Conservation (phyloP, 2,113 vertebrate genomes). For the Brachyhypopomus gauderio region DNA sequence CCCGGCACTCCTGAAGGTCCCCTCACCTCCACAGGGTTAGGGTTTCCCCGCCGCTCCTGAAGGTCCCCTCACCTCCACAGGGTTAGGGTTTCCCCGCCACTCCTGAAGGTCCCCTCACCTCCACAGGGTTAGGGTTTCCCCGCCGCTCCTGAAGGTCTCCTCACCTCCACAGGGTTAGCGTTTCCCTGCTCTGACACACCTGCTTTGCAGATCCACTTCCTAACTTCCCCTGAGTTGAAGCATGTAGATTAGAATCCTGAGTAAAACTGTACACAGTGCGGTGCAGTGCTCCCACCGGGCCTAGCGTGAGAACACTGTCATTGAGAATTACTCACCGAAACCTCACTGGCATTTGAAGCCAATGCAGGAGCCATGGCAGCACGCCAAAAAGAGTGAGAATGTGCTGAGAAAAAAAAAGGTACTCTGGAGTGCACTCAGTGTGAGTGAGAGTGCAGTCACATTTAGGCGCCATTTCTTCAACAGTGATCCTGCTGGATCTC, state of each 20-base stretch:
- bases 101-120: background rate
- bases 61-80: background rate
- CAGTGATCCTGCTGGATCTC: conserved; percentile 40
- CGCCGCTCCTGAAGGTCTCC: background rate
- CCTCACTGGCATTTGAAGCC: conserved; percentile 30
- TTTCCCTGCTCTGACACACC: background rate
- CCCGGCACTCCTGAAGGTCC: background rate
- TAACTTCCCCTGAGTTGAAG: background rate
- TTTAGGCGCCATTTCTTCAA: conserved; percentile 33
- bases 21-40: background rate
- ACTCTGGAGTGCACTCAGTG: conserved; percentile 3
- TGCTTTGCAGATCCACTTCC: background rate
- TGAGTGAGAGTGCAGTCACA: conserved; percentile 35
- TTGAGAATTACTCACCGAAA: conserved; percentile 1
- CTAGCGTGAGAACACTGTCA: background rate
- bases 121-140: background rate
- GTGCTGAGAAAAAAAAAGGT: background rate
- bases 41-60: too few relatives aligned
- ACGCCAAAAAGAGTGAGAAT: background rate
- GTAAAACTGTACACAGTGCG: background rate
- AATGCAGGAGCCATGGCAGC: background rate
- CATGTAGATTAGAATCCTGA: conserved; percentile 7
- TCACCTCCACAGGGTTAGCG: background rate
- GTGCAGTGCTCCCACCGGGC: background rate
- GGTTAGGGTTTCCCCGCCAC: too few relatives aligned